These are phyloP conservation scores for Alloscopus bannaensis DNA, from an alignment of 2,888 invertebrate species.

Conservation along the genomic window DNA sequence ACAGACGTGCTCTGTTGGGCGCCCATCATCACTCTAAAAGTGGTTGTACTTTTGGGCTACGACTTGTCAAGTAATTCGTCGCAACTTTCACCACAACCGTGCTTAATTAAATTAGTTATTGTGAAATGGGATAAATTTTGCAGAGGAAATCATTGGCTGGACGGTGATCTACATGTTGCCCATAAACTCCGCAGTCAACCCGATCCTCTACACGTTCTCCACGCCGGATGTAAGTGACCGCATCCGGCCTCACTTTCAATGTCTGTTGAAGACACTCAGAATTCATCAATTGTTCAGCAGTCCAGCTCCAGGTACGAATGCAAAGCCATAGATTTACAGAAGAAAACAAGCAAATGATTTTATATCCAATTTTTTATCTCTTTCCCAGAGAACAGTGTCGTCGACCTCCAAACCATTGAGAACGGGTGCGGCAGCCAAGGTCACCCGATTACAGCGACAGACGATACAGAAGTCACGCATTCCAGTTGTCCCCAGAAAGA, in stretches of 20 bases:
- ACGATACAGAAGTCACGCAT: constrained; percentile 39
- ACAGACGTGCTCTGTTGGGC: constrained; percentile 84
- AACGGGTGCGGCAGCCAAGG: neutral
- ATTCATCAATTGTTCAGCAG: neutral
- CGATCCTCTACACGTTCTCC: constrained; percentile 82
- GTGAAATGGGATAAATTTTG: constrained; percentile 57
- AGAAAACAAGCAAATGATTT: neutral
- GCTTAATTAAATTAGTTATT: neutral
- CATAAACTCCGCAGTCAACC: constrained; percentile 82
- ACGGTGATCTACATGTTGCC: constrained; percentile 82
- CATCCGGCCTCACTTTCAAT: neutral
- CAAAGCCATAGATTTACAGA: neutral
- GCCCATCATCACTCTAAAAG: constrained; percentile 82
- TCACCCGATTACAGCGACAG: constrained; percentile 11
- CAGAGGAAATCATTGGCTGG: constrained; percentile 82
- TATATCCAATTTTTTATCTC: neutral
- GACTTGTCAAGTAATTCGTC: constrained; percentile 78
- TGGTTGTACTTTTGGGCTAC: constrained; percentile 79
- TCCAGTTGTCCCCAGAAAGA: constrained; percentile 34
- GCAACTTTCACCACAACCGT: neutral
- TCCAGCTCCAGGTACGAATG: neutral
- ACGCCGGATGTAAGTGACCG: constrained; percentile 74
- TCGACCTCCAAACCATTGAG: constrained; percentile 12
- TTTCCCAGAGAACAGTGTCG: neutral
- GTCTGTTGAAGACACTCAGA: neutral